Base-by-base conservation (phyloP, 1,140 invertebrate species). In the Drosophila bocki region DNA sequence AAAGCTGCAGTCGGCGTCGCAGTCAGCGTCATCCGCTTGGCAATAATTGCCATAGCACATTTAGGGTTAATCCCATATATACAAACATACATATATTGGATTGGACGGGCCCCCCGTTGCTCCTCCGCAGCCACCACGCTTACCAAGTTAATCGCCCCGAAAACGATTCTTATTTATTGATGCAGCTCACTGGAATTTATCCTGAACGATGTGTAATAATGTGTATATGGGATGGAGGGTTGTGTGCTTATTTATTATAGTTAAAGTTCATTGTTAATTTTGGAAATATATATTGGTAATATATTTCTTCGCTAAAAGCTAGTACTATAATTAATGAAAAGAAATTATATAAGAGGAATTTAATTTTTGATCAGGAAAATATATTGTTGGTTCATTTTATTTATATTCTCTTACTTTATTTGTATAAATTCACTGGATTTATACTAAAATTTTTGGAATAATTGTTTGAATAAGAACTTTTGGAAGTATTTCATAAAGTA, bases 1-100 rank as follows among this genome's bases (percentile, higher is more conserved):
- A 45, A 13, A 56, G 59, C 62, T 78, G 82, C 84, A 51, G 83
- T 56, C 50, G 42, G 11, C 26, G 64, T 47, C 22, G 80, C 50
- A 15, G 75, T 60, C 48, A 56, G 19, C 72, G 62, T 78, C 78
- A 84, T 78, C 63, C 75, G 75, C 50, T 59, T 90, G 82, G 86
- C 85, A 85, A 90, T 90, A 85, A 90, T 90, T 90, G 86, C 86
- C 78, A 72, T 71, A 75, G 71, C 75, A 83, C 75, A 91, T 85
- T 90, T 85, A 82, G 85, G 86, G 85, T 90, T 90, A 90, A 90
- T 91, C 85, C 75, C 74, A 54, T 29, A 64, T 9, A 60, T 44
- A 65, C 37, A 75, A 56, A 81, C 64, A 62, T 35, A 81, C 64
- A 67, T 82, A 70, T 67, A 82, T 57, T 75, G 65, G 26, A 33